Evolutionary conservation across 2,888 invertebrate species (phyloP).

Genomic region (Unio pictorum): DNA sequence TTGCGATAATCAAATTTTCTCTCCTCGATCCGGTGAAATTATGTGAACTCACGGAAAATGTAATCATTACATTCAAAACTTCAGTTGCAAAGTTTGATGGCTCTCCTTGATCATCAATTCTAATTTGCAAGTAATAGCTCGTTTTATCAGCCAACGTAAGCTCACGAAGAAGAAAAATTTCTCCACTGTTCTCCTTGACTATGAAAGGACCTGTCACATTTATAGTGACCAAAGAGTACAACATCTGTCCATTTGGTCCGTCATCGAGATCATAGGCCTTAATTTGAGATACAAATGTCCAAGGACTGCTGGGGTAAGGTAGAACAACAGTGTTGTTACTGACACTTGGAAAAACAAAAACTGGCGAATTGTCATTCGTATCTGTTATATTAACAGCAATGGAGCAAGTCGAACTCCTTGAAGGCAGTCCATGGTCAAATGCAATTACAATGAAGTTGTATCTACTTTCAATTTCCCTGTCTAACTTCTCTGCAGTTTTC

Average conservation of each 20-base stretch:
- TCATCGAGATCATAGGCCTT: conserved; percentile 39
- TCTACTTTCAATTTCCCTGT: conserved; percentile 44
- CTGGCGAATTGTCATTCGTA: conserved; percentile 51
- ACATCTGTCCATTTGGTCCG: conserved; percentile 32
- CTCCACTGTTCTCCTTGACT: conserved; percentile 36
- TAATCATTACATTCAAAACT: conserved; percentile 32
- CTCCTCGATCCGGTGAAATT: conserved; percentile 15
- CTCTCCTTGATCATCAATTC: conserved; percentile 39
- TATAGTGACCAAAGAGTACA: conserved; percentile 31
- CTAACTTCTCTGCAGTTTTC: conserved; percentile 33
- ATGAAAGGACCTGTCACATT: conserved; percentile 30
- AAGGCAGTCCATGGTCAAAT: conserved; percentile 47
- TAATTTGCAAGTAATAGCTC: conserved; percentile 29
- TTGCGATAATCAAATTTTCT: conserved; percentile 41
- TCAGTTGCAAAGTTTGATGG: conserved; percentile 32
- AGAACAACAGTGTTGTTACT: conserved; percentile 48
- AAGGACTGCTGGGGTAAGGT: conserved; percentile 28
- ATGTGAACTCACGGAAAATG: conserved; percentile 12
- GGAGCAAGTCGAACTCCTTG: conserved; percentile 36
- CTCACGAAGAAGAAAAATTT: conserved; percentile 30
- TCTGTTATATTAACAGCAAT: conserved; percentile 47
- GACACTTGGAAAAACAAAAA: conserved; percentile 51
- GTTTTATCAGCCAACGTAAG: conserved; percentile 24
- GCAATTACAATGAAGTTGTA: conserved; percentile 46
- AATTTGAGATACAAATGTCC: conserved; percentile 32